Conservation (phyloP, 2,113 vertebrate species). For the Megaptera novaeangliae region DNA sequence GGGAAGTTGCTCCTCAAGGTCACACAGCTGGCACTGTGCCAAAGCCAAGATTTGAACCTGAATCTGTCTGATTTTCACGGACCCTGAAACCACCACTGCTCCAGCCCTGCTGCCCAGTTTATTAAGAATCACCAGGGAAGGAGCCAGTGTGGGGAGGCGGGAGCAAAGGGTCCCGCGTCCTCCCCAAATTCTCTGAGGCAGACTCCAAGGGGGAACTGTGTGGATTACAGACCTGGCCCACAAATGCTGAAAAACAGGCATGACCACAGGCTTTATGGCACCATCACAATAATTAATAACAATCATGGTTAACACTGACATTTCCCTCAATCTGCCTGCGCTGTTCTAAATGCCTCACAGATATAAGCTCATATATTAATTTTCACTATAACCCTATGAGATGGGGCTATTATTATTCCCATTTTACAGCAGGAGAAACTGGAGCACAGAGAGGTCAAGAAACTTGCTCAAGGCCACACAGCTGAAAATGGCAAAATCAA, state of each 20-base stretch:
- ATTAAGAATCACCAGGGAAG: background rate
- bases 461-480: background rate
- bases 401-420: background rate
- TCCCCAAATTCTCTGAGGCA: background rate
- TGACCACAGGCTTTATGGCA: background rate
- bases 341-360: background rate
- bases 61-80: background rate
- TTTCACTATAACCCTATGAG: background rate
- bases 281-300: background rate
- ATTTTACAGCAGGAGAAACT: background rate
- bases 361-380: background rate
- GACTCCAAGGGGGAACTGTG: background rate
- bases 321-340: background rate
- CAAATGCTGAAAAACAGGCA: slow-evolving; percentile 5
- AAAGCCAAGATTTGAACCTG: background rate
- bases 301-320: background rate
- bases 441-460: background rate
- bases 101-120: background rate
- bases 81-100: background rate
- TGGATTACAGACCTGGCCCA: background rate
- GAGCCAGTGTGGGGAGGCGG: background rate
- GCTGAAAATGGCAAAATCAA: background rate
- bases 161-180: background rate
- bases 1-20: background rate
- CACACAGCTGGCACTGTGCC: background rate